These are phyloP conservation scores for Parnassius smintheus DNA, from an alignment of 2,888 invertebrate genomes.

Conservation along the genomic window DNA sequence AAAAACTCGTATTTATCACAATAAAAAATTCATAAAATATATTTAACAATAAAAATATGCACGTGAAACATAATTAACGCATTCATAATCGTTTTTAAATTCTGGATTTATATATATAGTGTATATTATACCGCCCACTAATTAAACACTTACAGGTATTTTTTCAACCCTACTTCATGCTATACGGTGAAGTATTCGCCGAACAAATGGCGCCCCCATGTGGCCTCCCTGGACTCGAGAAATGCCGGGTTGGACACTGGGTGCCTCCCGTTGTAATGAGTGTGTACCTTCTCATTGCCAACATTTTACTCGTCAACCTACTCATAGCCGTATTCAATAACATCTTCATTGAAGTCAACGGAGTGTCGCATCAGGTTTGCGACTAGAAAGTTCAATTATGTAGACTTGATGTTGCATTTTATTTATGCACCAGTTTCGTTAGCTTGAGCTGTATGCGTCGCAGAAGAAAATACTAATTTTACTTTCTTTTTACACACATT, in stretches of 20 bases:
- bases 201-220: conserved; percentile 97
- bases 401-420: conserved; percentile 45
- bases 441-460: conserved; percentile 17
- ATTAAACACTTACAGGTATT: conserved; percentile 86
- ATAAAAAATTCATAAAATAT: no score
- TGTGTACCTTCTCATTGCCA: conserved; percentile 97
- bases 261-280: conserved; percentile 98
- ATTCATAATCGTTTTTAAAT: no score
- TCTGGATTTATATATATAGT: no score
- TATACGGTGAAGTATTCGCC: conserved; percentile 99
- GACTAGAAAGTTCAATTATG: conserved; percentile 34
- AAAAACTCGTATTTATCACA: no score
- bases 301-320: conserved; percentile 97
- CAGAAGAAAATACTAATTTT: conserved; percentile 15
- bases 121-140: neutral
- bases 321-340: conserved; percentile 99
- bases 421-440: conserved; percentile 16
- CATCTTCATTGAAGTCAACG: conserved; percentile 97
- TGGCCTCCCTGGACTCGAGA: conserved; percentile 86
- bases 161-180: conserved; percentile 99
- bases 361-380: conserved; percentile 95
- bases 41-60: no score
- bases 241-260: conserved; percentile 94
- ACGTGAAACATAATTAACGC: no score
- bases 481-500: conserved; percentile 1